Conservation (phyloP, 1,140 invertebrate species). For the Penaeus japonicus region DNA sequence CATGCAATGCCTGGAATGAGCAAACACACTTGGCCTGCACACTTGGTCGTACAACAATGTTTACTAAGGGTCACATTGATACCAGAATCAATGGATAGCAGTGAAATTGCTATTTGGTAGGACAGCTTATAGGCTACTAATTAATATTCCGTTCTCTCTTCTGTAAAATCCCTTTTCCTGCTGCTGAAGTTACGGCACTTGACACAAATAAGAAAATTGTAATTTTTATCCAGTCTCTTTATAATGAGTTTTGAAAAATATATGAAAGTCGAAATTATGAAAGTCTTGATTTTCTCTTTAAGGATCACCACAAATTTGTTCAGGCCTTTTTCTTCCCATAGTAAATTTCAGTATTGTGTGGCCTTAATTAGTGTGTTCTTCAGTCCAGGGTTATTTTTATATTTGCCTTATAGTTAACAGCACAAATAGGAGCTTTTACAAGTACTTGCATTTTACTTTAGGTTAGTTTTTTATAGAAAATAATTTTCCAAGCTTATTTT, state of each 20-base stretch:
- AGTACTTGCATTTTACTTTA: neutral
- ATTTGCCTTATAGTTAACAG: neutral
- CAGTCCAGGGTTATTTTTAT: conserved; percentile 26
- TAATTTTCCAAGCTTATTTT: neutral
- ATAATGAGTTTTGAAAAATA: neutral
- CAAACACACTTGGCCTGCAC: conserved; percentile 8
- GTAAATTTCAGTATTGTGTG: conserved; percentile 13
- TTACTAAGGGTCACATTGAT: no score
- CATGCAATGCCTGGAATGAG: conserved; percentile 13
- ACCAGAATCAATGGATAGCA: no score
- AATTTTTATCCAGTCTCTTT: no score
- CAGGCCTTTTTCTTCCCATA: neutral
- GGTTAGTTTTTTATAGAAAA: neutral
- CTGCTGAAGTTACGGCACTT: no score
- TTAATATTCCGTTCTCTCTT: no score
- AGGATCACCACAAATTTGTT: neutral
- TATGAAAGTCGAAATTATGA: neutral
- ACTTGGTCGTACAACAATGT: neutral
- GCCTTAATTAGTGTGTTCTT: conserved; percentile 28
- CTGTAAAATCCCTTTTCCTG: no score
- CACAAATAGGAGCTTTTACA: neutral
- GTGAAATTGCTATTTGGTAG: no score
- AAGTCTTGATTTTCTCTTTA: neutral
- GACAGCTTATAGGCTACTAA: no score
- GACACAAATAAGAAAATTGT: no score